Evolutionary conservation across 2,797 vertebrate genomes (phyloP), one percentile per base, ranked within the genome.

Genomic region (Sebastes matsubarae): DNA sequence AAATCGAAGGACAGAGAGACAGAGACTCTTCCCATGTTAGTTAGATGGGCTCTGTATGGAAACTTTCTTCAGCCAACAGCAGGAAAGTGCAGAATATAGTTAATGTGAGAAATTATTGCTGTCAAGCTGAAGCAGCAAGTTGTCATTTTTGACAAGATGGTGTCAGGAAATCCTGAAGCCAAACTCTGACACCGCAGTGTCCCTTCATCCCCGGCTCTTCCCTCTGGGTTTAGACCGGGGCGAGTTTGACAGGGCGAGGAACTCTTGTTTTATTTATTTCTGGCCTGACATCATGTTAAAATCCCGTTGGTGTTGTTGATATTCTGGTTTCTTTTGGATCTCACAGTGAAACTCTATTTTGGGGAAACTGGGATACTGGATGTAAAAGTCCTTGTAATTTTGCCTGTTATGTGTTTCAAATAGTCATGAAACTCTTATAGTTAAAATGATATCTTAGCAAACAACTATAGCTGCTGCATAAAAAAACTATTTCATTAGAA

Each of bases 111-210:
- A 72, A 81, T 72, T 5, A 83, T 34, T 80, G 69, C 29, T 81
- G 79, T 80, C 71, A 64, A 64, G 66, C 78, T 63, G 74, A 70
- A 84, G 77, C 64, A 42, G 27, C 65, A 77, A 58, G 74, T 69
- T 88, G 87, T 75, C 79, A 77, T 63, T 16, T 83, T 72, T 88
- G 87, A 88, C 83, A 81, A 42, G 80, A 64, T n/a, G 54, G 60
- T 88, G 85, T 84, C 86, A 84, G 65, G 46, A 82, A 69, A 81
- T 32, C 22, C 59, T 70, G 72, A n/a, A 85, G 32, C 16, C 69
- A 38, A 73, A 66, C 66, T 81, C 60, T 83, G 86, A 84, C 76
- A 72, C 74, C 5, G 69, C 81, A 81, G 73, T 52, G 81, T 75
- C 68, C 71, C 77, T 78, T 72, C 73, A 72, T 73, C 74, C 58